Conservation (phyloP, 1,140 invertebrate genomes). For the Oedothorax gibbosus region DNA sequence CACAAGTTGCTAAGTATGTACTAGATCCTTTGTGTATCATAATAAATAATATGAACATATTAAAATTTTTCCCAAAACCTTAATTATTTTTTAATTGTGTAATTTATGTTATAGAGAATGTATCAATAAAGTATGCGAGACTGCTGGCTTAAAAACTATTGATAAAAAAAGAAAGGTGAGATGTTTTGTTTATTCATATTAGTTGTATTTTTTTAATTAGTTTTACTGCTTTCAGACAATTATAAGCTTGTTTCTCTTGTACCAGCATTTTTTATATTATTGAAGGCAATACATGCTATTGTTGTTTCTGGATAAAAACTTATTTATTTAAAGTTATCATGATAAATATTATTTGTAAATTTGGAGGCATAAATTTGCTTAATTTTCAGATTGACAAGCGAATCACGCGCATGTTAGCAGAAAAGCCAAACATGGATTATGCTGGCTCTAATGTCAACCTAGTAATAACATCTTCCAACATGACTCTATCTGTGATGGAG, state of each 20-base stretch:
- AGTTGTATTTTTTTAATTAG: background rate
- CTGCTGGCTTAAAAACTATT: conserved; percentile 88
- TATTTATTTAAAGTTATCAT: background rate
- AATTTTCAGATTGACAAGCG: conserved; percentile 78
- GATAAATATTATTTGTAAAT: background rate
- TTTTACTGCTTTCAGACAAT: background rate
- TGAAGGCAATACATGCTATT: too few species aligned
- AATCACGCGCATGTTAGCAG: conserved; percentile 83
- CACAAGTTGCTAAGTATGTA: conserved; percentile 94
- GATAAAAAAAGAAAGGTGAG: conserved; percentile 85
- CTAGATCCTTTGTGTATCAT: background rate
- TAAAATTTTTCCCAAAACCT: background rate
- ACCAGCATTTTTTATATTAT: too few species aligned
- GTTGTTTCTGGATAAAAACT: background rate
- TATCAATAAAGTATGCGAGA: conserved; percentile 95
- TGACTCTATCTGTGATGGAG: conserved; percentile 87
- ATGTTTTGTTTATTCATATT: background rate
- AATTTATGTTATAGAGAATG: conserved; percentile 83
- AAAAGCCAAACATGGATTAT: conserved; percentile 88
- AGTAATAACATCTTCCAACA: conserved; percentile 89
- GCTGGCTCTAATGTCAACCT: conserved; percentile 92
- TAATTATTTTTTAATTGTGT: background rate
- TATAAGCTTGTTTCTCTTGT: too few species aligned
- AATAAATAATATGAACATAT: background rate
- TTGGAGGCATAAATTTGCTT: background rate